Percentiles rank a stretch among this genome's conserved stretches.
phyloP scores from a whole-genome alignment of 2,113 vertebrate species.

The Sander vitreus region DNA sequence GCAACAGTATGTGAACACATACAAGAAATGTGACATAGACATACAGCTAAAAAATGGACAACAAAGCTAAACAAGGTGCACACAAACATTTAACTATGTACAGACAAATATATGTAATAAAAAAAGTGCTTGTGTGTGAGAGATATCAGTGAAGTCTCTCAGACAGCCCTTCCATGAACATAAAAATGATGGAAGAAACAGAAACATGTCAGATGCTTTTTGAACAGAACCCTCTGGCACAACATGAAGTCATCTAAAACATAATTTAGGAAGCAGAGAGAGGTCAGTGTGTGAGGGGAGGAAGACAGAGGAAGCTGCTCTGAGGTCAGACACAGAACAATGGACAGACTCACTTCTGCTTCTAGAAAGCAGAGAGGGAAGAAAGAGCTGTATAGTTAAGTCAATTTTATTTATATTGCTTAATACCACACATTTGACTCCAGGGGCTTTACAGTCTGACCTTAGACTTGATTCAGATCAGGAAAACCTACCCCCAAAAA shows the following conservation, averaged over 20 bases:
- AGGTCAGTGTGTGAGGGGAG: neutral
- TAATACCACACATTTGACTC: neutral
- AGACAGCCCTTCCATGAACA: neutral
- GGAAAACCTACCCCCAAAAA: neutral
- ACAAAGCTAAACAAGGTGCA: too few species aligned
- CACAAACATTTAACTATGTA: too few species aligned
- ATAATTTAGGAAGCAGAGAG: conserved; percentile 4
- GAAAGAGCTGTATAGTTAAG: neutral
- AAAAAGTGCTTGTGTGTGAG: neutral
- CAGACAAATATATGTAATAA: too few species aligned
- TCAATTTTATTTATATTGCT: neutral
- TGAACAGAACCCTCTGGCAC: neutral
- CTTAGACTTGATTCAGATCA: neutral
- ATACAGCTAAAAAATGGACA: too few species aligned
- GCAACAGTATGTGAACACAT: too few species aligned
- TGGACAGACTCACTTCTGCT: conserved; percentile 1
- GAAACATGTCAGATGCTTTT: neutral
- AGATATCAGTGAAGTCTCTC: conserved; percentile 8
- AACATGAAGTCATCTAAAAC: neutral
- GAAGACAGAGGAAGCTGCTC: neutral
- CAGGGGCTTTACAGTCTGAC: neutral
- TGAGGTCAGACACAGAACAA: conserved; percentile 10
- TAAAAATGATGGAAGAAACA: neutral
- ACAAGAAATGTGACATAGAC: too few species aligned
- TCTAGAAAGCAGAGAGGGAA: neutral